Evolutionary conservation across 2,797 vertebrate species (phyloP), one percentile per base, ranked within the genome.

Genomic region (Heliangelus exortis): DNA sequence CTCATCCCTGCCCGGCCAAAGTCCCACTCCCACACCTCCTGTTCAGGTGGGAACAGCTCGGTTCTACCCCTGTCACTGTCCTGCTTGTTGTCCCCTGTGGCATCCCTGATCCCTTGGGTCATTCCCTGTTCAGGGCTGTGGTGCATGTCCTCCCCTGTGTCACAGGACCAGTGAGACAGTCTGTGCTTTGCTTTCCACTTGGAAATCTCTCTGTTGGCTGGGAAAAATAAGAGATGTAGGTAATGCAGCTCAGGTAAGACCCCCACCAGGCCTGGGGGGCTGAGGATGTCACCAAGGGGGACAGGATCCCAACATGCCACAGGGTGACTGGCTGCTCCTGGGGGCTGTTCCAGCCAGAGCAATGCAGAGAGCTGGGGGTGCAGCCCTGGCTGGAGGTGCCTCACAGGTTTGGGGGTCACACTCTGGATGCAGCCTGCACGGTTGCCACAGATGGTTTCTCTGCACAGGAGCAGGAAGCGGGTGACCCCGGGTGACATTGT

Each of bases 341-440:
- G 13, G 48, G 36, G 22, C 59, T 48, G 57, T 26, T 26, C 47
- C 0, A 2, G 17, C 33, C 4, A 1, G 43, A 36, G 65, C 0
- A 1, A 41, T 48, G 47, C 29, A 26, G 43, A 15, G 50, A 15
- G 50, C 13, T 51, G 23, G 50, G 21, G 22, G 39, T 12, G 28
- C 33, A 47, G 59, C n/a, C 18, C 47, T 1, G 4, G 28, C 12
- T 10, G 36, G 59, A 73, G 47, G 3, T 34, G 48, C 23, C 61
- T 26, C 28, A 4, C 4, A 3, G 29, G 11, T 9, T 25, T 36
- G 39, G 43, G 61, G n/a, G 51, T 6, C 36, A 39, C 66, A 28
- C 21, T 65, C 0, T 0, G 45, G 59, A 17, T 6, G 2, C 51
- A 47, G 51, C 36, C n/a, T 1, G 0, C 6, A 63, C 22, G 22